Evolutionary conservation across 2,113 vertebrate species (phyloP).

Genomic region (Corythoichthys haematopterus): DNA sequence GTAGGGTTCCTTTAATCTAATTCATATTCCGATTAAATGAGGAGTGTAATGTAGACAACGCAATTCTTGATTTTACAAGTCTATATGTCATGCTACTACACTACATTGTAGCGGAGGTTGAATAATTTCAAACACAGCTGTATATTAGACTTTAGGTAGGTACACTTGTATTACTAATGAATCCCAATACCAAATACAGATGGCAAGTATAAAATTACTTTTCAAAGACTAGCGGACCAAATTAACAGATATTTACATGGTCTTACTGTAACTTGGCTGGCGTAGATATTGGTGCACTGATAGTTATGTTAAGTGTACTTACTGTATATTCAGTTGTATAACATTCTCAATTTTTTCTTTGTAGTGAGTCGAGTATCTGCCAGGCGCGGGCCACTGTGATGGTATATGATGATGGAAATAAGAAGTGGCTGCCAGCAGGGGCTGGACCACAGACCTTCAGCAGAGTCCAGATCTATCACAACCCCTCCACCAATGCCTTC

Average conservation of each 20-base stretch:
- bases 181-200: neutral
- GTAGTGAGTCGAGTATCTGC: slow-evolving; percentile 82
- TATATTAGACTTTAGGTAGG: too few relatives aligned
- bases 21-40: too few relatives aligned
- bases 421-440: slow-evolving; percentile 86
- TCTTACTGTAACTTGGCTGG: neutral
- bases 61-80: too few relatives aligned
- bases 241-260: neutral
- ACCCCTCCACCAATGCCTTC: slow-evolving; percentile 79
- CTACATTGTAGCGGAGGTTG: too few relatives aligned
- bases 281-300: neutral
- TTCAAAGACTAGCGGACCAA: neutral
- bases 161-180: neutral
- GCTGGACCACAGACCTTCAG: slow-evolving; percentile 79
- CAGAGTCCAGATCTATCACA: slow-evolving; percentile 89
- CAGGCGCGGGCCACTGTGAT: slow-evolving; percentile 88
- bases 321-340: neutral
- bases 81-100: too few relatives aligned
- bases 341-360: slow-evolving; percentile 13
- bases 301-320: neutral
- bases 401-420: slow-evolving; percentile 83
- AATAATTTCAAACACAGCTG: too few relatives aligned
- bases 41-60: too few relatives aligned
- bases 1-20: too few relatives aligned
- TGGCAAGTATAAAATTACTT: neutral